Evolutionary conservation across 2,888 invertebrate genomes (phyloP).

Genomic region (Lamellibrachia columna): DNA sequence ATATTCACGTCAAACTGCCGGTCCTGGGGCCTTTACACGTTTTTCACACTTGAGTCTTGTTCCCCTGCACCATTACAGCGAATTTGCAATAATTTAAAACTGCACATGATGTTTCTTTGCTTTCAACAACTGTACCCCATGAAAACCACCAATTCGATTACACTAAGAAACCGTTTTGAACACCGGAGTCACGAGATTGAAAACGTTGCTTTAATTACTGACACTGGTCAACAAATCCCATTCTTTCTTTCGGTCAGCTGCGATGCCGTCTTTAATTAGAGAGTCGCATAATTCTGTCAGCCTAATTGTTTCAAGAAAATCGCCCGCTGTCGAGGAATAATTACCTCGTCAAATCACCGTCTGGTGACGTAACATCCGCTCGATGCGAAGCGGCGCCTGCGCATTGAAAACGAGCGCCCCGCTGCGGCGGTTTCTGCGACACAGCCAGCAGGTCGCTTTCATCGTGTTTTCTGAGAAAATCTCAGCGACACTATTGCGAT

Average conservation of each 20-base stretch:
- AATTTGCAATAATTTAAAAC: background rate
- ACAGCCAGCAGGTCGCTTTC: background rate
- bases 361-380: background rate
- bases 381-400: background rate
- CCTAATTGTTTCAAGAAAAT: background rate
- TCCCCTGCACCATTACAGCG: background rate
- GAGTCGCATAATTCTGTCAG: background rate
- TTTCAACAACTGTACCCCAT: background rate
- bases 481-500: background rate
- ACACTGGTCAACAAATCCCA: background rate
- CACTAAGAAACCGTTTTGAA: background rate
- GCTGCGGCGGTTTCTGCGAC: background rate
- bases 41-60: background rate
- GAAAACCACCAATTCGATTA: background rate
- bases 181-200: background rate
- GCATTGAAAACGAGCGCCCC: conserved; percentile 11
- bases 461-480: conserved; percentile 12
- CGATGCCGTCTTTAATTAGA: background rate
- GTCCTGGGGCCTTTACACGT: too few relatives aligned
- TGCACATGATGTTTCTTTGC: background rate
- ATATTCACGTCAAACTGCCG: background rate
- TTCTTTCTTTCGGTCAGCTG: background rate
- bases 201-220: background rate
- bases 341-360: background rate
- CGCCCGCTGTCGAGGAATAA: background rate